phyloP scores from a whole-genome alignment of 2,113 vertebrate species.

The Leucosticte australis region DNA sequence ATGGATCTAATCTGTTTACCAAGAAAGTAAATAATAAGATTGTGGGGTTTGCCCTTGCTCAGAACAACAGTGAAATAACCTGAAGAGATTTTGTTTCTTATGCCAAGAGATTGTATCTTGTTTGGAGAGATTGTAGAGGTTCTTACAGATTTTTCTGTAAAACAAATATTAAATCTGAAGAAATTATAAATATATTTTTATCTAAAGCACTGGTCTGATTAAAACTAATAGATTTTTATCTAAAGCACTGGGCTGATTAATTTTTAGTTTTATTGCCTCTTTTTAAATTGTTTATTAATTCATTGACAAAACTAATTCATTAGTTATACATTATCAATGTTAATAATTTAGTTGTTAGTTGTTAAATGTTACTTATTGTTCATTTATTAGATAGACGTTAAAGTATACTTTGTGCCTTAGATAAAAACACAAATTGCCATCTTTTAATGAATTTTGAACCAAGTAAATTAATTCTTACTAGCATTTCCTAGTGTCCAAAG shows the following conservation, averaged over 20 bases:
- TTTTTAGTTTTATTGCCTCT: slow-evolving; percentile 7
- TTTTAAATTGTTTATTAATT: neutral
- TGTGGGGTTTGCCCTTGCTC: neutral
- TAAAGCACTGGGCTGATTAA: neutral
- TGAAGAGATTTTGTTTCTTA: neutral
- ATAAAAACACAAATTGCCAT: neutral
- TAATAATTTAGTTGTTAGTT: slow-evolving; percentile 12
- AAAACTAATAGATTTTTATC: neutral
- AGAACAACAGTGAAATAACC: slow-evolving; percentile 25
- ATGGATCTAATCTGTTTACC: slow-evolving; percentile 18
- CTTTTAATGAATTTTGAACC: neutral
- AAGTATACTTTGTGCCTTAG: neutral
- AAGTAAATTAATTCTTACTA: neutral
- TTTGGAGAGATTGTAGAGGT: neutral
- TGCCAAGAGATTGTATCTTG: neutral
- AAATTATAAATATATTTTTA: neutral
- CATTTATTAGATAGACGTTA: neutral
- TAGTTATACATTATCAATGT: neutral
- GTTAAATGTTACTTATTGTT: neutral
- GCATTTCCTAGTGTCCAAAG: neutral
- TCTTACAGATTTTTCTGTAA: neutral
- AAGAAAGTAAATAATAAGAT: neutral
- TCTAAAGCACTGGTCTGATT: neutral
- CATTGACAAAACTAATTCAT: neutral
- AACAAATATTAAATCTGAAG: neutral